Evolutionary conservation across 2,797 vertebrate species (phyloP), one percentile per base, ranked within the genome.

Genomic region (Petrocephalus schoutedeni): DNA sequence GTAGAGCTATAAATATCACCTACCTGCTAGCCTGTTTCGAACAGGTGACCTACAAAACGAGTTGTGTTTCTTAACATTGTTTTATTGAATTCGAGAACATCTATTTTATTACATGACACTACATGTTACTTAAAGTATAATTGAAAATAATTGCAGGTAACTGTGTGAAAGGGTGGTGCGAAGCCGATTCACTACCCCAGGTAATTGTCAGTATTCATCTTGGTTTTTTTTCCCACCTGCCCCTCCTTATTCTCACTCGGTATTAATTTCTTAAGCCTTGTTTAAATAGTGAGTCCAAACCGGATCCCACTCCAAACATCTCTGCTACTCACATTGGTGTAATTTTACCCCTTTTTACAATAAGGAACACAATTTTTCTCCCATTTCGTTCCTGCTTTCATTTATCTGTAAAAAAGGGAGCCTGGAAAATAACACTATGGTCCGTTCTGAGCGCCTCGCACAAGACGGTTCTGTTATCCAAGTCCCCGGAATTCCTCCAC

Each of bases 101-200:
- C 4, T 77, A 41, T 77, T 41, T 77, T 77, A 77, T 77, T 41
- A n/a, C 71, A 77, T 45, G 71, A 77, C 36, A 0, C 36, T 45
- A 77, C 71, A 77, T 77, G 71, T 28, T 41, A 36, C 71, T 77
- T 45, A n/a, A 19, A 16, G 71, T 77, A 14, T 77, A 77, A n/a
- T 45, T 45, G n/a, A 77, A 77, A 77, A 45, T 77, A 77, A 77
- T 77, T n/a, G 71, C 71, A 77, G 32, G 32, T n/a, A 45, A 45
- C 71, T 7, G 71, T 77, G 71, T 77, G 71, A 77, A 77, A 77
- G 71, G 71, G 71, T 77, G 71, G 71, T 77, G 6, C 36, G n/a
- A 0, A n/a, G 32, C 6, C 36, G 7, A 45, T 19, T 77, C 0
- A 0, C 16, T 3, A 45, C 32, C 71, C 7, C 71, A 45, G 71